These are phyloP conservation scores for Hystrix cristata DNA, from an alignment of 2,113 vertebrate species.

Conservation along the genomic window DNA sequence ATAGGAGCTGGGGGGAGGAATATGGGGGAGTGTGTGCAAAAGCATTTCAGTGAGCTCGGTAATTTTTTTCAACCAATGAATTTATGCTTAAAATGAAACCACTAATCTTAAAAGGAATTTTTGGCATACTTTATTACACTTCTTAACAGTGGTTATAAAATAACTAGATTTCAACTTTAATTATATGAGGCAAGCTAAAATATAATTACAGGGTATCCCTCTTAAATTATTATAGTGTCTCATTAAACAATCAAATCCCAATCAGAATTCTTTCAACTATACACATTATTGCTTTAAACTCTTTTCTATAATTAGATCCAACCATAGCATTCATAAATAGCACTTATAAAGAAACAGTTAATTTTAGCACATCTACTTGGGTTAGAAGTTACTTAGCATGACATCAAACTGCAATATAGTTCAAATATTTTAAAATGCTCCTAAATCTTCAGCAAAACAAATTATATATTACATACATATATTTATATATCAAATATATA, in stretches of 20 bases:
- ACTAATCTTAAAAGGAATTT: constrained; percentile 29
- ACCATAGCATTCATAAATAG: not conserved
- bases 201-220: not conserved
- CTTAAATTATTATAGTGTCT: not conserved
- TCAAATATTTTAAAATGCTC: not conserved
- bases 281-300: not conserved
- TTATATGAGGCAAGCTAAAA: not conserved
- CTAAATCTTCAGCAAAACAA: not conserved
- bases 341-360: not conserved
- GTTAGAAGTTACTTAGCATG: not conserved
- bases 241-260: constrained; percentile 5
- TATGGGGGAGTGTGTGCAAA: not conserved
- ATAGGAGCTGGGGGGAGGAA: not conserved
- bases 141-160: not conserved
- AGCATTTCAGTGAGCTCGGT: not conserved
- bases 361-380: not conserved
- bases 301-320: not conserved
- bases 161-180: constrained; percentile 37
- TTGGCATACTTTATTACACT: not conserved
- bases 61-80: not conserved
- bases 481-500: not conserved
- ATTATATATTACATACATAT: not conserved
- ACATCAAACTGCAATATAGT: not conserved
- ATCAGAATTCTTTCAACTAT: constrained; percentile 5
- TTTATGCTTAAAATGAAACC: not conserved